Base-by-base conservation (phyloP, 2,797 vertebrate species). In the Hippoglossus hippoglossus region DNA sequence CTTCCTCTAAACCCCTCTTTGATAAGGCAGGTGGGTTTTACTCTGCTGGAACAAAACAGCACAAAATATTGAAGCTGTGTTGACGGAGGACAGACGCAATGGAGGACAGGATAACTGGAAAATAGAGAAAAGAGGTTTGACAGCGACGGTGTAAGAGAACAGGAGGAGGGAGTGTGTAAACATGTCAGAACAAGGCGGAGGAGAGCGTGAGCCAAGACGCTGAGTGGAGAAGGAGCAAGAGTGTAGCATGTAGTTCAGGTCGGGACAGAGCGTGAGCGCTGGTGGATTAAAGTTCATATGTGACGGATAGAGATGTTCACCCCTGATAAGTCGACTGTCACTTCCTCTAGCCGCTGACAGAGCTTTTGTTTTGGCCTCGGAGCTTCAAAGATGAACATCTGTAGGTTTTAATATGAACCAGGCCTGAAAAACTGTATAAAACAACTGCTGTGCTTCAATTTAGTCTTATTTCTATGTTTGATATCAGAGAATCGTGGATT, bases 111-210 rank as follows among this genome's bases (percentile, higher is more conserved):
- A 28, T 7, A 7, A 31, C 28, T 28, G 51, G 51, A 15, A 51
- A 56, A 53, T 44, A 8, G 10, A 51, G 56, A 59, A 49, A 53
- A 16, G 64, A 47, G 22, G 49, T 60, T 77, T 79, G 72, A 77
- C 71, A 83, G 67, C 3, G 3, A n/a, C 15, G 25, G 53, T 24
- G 53, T 58, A 50, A 50, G n/a, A 44, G 55, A 56, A 34, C 41
- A 50, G 67, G 69, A 76, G 59, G 50, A 82, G 79, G 79, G 73
- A 89, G 89, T 61, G 80, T 22, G 53, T 39, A 25, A 83, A 90
- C 91, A 87, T 90, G 92, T 86, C 89, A 86, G 76, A 78, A 91
- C 89, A 93, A 72, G 82, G 85, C 78, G 26, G 73, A 66, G 69
- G 21, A 52, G 63, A 19, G 67, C 36, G 63, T 53, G 49, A 53